A percentile compares a stretch with the other conserved stretches of the same genome.
phyloP scores from a whole-genome alignment of 2,113 vertebrate species.

The Ameiurus melas region DNA sequence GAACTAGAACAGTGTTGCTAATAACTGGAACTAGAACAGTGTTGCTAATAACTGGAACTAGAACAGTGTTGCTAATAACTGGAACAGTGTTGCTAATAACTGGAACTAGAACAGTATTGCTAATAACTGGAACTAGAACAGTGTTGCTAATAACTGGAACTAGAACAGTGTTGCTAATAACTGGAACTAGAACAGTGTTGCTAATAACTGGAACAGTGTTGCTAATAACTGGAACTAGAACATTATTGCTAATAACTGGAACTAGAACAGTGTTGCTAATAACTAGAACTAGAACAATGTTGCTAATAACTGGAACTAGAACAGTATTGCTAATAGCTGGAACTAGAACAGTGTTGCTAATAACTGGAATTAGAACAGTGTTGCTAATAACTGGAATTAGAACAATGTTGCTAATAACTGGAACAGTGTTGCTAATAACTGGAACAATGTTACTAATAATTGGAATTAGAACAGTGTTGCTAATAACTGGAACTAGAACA shows the following conservation, averaged over 20 bases:
- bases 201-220: background rate
- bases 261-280: no score
- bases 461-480: no score
- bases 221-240: background rate
- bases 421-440: no score
- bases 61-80: background rate
- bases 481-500: no score
- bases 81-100: no score
- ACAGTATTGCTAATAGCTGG: background rate
- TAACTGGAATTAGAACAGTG: background rate
- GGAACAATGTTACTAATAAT: no score
- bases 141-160: background rate
- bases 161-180: background rate
- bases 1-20: background rate
- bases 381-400: background rate
- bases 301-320: background rate
- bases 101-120: background rate
- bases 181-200: no score
- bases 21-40: background rate
- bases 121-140: background rate
- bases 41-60: background rate
- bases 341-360: background rate
- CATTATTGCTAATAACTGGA: background rate
- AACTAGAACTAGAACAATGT: background rate
- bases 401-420: background rate